Base-by-base conservation (phyloP, 2,888 invertebrate genomes). In the Drosophila meridiana region DNA sequence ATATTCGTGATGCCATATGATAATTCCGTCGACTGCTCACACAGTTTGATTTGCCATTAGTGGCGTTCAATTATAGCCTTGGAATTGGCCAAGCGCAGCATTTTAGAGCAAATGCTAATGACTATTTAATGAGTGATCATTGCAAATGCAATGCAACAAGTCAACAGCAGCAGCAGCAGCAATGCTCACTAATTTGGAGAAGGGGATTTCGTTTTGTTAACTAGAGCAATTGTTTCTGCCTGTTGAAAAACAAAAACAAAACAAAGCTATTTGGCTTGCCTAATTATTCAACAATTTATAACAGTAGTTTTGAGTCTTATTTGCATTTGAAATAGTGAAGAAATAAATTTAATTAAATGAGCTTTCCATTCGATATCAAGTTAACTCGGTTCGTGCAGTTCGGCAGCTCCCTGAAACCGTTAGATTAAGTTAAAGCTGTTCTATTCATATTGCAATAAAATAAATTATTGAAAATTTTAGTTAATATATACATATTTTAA, bases 11-110 rank as follows among this genome's bases (percentile, higher is more conserved):
- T 66, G 57, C 57, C 66, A 50, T 78, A 78, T 78, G 76, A 66
- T 80, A 78, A 78, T 78, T 61, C 30, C n/a, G 34, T 36, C 26
- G 26, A 28, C 57, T 48, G 65, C 53, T 20, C 36, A 32, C 50
- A 57, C 50, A 57, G 34, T 78, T 78, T 78, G 77, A 78, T 78
- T 78, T 78, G 70, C 70, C 64, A 78, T 78, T 78, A 78, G 58
- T 60, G 64, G 32, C 60, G 56, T 80, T 69, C 67, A 85, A 77
- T 77, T 85, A 73, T 74, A 73, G 72, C 64, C 78, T 66, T 60
- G 56, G 45, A 78, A 59, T 78, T 78, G 74, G 56, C 80, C 80
- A 73, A 83, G 77, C 86, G 80, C 63, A 70, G 61, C 74, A 56
- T 50, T 69, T 67, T 62, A 42, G 70, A 80, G 69, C 77, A 65